Percentiles rank a stretch among this genome's conserved stretches.
Conservation (phyloP, 2,888 invertebrate genomes). For the Yponomeuta plumbellus region DNA sequence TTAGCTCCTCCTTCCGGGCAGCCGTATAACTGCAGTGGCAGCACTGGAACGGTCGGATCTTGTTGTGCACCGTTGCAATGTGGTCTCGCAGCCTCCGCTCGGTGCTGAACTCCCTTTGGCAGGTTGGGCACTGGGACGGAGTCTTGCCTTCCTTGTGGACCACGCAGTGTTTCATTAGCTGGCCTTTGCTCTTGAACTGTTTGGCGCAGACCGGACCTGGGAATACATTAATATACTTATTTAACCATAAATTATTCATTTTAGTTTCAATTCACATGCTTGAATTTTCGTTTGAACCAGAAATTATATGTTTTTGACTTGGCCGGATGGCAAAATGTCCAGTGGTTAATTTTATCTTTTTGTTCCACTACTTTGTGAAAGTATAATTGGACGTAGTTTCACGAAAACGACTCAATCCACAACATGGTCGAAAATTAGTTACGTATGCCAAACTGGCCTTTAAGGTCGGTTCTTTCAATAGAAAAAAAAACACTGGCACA, state of each 20-base stretch:
- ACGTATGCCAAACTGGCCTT: too few species aligned
- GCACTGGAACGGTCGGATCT: slow-evolving; percentile 80
- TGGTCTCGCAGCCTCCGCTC: slow-evolving; percentile 72
- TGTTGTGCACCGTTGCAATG: slow-evolving; percentile 79
- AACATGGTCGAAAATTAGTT: too few species aligned
- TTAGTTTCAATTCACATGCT: background rate
- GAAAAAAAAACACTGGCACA: too few species aligned
- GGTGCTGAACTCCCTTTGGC: slow-evolving; percentile 76
- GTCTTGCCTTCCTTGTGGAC: slow-evolving; percentile 67
- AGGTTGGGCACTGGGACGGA: slow-evolving; percentile 71
- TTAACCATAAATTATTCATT: background rate
- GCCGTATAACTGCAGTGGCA: slow-evolving; percentile 81
- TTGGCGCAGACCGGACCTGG: slow-evolving; percentile 81
- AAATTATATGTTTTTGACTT: too few species aligned
- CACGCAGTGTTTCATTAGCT: slow-evolving; percentile 85
- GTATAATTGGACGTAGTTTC: too few species aligned
- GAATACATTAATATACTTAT: slow-evolving; percentile 7
- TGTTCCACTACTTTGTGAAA: too few species aligned
- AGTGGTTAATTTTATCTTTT: too few species aligned
- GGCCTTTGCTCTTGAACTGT: slow-evolving; percentile 86
- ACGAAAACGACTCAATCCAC: too few species aligned
- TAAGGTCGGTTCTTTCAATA: too few species aligned
- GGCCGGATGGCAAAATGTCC: too few species aligned
- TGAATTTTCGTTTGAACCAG: background rate
- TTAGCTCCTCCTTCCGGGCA: slow-evolving; percentile 79